Percentiles rank a stretch among this genome's conserved stretches.
These are phyloP conservation scores for Nothobranchius kuhntae DNA, from an alignment of 2,113 vertebrate species.

Conservation along the genomic window DNA sequence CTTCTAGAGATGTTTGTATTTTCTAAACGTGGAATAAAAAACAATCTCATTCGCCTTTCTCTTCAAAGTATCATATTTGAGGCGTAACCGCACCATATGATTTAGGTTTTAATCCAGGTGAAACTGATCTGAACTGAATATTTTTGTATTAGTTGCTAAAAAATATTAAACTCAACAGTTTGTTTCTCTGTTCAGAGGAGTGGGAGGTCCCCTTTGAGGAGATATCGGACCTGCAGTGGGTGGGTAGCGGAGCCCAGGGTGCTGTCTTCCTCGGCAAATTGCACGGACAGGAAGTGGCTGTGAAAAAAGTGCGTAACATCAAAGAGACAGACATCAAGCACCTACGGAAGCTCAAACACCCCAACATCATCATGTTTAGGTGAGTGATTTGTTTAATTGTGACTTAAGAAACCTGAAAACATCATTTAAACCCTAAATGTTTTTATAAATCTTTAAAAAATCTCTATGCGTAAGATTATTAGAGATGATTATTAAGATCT, in stretches of 20 bases:
- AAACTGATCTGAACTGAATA: too few species aligned
- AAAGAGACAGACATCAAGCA: slow-evolving; percentile 99
- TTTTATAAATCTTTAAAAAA: too few species aligned
- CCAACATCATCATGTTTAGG: slow-evolving; percentile 99
- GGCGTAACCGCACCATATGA: too few species aligned
- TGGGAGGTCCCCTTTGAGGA: slow-evolving; percentile 99
- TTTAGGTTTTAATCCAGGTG: too few species aligned
- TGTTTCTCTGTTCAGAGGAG: slow-evolving; percentile 63
- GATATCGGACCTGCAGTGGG: slow-evolving; percentile 98
- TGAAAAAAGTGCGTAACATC: slow-evolving; percentile 96
- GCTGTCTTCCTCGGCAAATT: slow-evolving; percentile 96
- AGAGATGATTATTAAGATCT: too few species aligned
- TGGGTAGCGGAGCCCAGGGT: slow-evolving; percentile 95
- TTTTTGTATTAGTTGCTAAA: neutral
- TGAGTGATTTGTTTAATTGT: slow-evolving; percentile 69
- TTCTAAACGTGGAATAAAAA: too few species aligned
- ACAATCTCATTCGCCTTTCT: too few species aligned
- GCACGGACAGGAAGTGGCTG: slow-evolving; percentile 93
- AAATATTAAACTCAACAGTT: slow-evolving; percentile 8
- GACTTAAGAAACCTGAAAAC: neutral
- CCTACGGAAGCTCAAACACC: slow-evolving; percentile 95
- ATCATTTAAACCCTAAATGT: neutral
- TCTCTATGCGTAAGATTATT: too few species aligned
- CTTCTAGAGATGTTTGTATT: too few species aligned
- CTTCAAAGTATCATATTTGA: too few species aligned